A percentile compares a stretch with the other conserved stretches of the same genome.
phyloP scores from a whole-genome alignment of 1,140 invertebrate genomes.

The Arion vulgaris region DNA sequence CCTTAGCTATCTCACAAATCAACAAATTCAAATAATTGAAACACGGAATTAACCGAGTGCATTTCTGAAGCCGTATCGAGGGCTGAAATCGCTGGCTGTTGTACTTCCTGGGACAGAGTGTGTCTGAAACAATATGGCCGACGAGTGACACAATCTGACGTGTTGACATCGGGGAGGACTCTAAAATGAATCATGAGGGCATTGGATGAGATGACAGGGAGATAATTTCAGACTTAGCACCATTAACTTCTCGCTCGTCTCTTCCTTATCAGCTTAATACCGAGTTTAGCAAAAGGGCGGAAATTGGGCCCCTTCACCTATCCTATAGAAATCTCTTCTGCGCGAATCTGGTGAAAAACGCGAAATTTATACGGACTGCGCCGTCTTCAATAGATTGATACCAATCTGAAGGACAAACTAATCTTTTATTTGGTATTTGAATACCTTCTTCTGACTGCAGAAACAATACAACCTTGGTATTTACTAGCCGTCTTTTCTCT shows the following conservation, averaged over 20 bases:
- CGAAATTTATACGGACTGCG: background rate
- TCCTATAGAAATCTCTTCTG: background rate
- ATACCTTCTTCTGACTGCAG: background rate
- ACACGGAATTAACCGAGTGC: conserved; percentile 18
- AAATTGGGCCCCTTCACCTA: background rate
- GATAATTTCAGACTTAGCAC: conserved; percentile 32
- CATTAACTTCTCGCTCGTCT: background rate
- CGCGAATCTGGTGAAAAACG: background rate
- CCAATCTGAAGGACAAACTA: background rate
- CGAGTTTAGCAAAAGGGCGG: conserved; percentile 5
- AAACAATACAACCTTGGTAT: too few species aligned
- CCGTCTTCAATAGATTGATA: background rate
- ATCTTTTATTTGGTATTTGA: conserved; percentile 1
- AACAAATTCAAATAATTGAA: conserved; percentile 40
- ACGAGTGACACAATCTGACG: conserved; percentile 18
- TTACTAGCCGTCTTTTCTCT: too few species aligned
- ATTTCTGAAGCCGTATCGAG: conserved; percentile 2
- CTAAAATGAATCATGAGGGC: conserved; percentile 14
- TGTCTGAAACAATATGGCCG: conserved; percentile 30
- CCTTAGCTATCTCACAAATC: conserved; percentile 22
- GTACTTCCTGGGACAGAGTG: background rate
- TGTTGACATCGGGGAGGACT: conserved; percentile 12
- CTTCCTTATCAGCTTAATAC: conserved; percentile 38
- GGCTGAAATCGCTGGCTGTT: background rate
- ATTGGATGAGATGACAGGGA: conserved; percentile 20